Evolutionary conservation across 2,888 invertebrate species (phyloP).

Genomic region (Hemistola chrysoprasaria): DNA sequence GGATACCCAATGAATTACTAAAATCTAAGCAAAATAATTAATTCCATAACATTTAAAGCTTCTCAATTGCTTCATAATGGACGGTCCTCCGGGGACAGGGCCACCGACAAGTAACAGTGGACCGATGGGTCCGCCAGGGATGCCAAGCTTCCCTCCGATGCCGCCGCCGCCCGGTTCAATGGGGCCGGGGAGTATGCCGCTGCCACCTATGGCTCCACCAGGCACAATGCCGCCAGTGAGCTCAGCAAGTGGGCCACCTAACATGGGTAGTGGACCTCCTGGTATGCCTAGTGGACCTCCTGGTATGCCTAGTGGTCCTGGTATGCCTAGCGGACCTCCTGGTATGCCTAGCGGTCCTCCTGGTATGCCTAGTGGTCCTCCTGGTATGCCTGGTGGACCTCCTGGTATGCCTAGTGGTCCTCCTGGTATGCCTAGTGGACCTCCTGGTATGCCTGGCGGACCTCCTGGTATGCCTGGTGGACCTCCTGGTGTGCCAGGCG

Average conservation of each 20-base stretch:
- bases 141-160: slow-evolving; percentile 57
- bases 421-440: slow-evolving; percentile 26
- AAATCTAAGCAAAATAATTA: too few relatives aligned
- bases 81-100: slow-evolving; percentile 69
- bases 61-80: too few relatives aligned
- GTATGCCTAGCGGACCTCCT: slow-evolving; percentile 20
- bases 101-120: slow-evolving; percentile 56
- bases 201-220: slow-evolving; percentile 55
- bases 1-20: not conserved
- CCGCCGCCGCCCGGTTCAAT: slow-evolving; percentile 59
- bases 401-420: slow-evolving; percentile 24
- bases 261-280: slow-evolving; percentile 18
- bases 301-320: slow-evolving; percentile 23
- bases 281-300: slow-evolving; percentile 22
- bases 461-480: slow-evolving; percentile 25
- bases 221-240: slow-evolving; percentile 54
- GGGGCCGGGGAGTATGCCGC: slow-evolving; percentile 40
- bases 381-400: slow-evolving; percentile 18
- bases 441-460: slow-evolving; percentile 19
- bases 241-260: slow-evolving; percentile 43
- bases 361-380: slow-evolving; percentile 24
- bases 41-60: too few relatives aligned
- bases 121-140: slow-evolving; percentile 56
- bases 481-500: slow-evolving; percentile 25
- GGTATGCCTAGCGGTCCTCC: slow-evolving; percentile 21